phyloP scores from a whole-genome alignment of 2,888 invertebrate genomes.

The Ophonus ardosiacus region DNA sequence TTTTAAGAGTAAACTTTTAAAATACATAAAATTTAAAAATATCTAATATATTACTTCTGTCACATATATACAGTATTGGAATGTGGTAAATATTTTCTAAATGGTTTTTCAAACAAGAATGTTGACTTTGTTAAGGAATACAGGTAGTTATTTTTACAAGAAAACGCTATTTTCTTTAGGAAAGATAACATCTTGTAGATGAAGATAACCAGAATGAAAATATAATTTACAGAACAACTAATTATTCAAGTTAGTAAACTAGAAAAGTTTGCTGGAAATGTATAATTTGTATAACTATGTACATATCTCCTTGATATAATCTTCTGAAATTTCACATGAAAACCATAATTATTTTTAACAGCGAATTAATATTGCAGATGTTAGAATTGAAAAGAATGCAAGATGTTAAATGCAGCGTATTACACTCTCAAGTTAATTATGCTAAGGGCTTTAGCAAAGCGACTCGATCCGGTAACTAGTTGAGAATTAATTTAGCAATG shows the following conservation, averaged over 20 bases:
- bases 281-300: conserved; percentile 19
- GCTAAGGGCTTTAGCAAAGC: conserved; percentile 10
- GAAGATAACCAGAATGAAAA: conserved; percentile 19
- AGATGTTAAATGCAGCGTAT: conserved; percentile 4
- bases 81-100: neutral
- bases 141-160: neutral
- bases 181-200: conserved; percentile 24
- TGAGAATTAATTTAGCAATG: conserved; percentile 46
- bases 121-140: neutral
- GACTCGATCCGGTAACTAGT: conserved; percentile 31
- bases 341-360: conserved; percentile 6
- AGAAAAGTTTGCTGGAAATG: conserved; percentile 13
- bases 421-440: conserved; percentile 15
- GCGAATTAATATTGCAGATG: neutral
- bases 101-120: neutral
- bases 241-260: conserved; percentile 13
- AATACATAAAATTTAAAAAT: too few species aligned
- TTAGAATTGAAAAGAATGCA: neutral
- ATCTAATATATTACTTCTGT: too few species aligned
- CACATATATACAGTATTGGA: too few species aligned
- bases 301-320: neutral
- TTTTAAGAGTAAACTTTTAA: too few species aligned
- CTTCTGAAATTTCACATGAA: neutral
- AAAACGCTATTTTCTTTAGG: neutral
- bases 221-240: conserved; percentile 30